Percentiles rank a stretch among this genome's conserved stretches.
These are phyloP conservation scores for Pollimyrus isidori DNA, from an alignment of 2,113 vertebrate genomes.

Conservation along the genomic window DNA sequence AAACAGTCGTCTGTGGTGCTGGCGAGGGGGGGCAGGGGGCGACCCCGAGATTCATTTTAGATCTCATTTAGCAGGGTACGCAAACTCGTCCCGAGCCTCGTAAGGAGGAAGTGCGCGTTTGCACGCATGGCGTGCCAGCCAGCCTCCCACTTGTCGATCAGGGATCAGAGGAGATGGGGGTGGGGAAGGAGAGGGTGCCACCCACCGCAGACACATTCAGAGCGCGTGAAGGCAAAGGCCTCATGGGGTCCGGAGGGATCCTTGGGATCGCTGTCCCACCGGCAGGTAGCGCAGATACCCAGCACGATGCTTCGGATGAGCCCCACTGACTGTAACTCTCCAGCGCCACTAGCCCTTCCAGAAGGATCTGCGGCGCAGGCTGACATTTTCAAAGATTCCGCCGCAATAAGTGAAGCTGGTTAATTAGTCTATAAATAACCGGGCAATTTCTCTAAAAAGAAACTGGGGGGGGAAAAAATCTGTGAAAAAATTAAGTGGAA, in stretches of 20 bases:
- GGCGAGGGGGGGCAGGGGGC: constrained; percentile 55
- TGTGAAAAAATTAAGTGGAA: not conserved
- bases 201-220: not conserved
- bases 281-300: not conserved
- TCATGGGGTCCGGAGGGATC: not conserved
- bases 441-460: not conserved
- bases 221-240: not conserved
- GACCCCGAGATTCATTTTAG: constrained; percentile 53
- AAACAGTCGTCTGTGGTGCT: constrained; percentile 39
- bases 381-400: not conserved
- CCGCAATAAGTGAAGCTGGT: not conserved
- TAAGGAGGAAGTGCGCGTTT: not conserved
- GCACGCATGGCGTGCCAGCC: not conserved
- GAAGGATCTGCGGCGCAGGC: not conserved
- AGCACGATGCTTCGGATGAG: not conserved
- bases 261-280: constrained; percentile 56
- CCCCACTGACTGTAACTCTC: not conserved
- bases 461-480: not conserved
- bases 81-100: not conserved
- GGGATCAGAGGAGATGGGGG: not conserved
- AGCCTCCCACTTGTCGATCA: not conserved
- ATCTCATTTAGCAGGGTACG: constrained; percentile 51
- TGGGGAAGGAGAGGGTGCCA: not conserved
- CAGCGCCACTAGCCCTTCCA: not conserved
- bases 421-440: constrained; percentile 16